Evolutionary conservation across 2,888 invertebrate species (phyloP).

Genomic region (Dasypolia templi): DNA sequence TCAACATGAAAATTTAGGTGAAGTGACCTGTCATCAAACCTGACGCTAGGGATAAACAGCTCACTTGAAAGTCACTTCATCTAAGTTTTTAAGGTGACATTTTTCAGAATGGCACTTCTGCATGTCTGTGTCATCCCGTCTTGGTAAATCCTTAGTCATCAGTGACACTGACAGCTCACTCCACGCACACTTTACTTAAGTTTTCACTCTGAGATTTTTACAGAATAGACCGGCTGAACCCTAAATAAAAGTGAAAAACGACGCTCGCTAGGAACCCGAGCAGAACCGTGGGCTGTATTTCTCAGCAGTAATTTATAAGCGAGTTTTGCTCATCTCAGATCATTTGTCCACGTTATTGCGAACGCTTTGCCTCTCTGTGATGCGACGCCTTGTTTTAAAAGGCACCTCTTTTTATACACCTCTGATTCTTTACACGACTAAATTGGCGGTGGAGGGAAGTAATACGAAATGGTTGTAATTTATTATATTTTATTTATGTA

Average conservation of each 20-base stretch:
- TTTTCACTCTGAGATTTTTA: too few relatives aligned
- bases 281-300: conserved; percentile 54
- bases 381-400: conserved; percentile 73
- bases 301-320: conserved; percentile 67
- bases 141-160: too few relatives aligned
- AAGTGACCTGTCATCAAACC: too few relatives aligned
- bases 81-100: too few relatives aligned
- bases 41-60: too few relatives aligned
- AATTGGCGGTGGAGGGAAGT: conserved; percentile 56
- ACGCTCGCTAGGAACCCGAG: conserved; percentile 33
- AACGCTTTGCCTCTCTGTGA: conserved; percentile 68
- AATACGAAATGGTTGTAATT: conserved; percentile 61
- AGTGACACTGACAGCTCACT: too few relatives aligned
- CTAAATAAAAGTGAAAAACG: conserved; percentile 68
- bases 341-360: conserved; percentile 78
- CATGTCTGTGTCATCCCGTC: too few relatives aligned
- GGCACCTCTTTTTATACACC: conserved; percentile 66
- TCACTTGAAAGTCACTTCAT: too few relatives aligned
- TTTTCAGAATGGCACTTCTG: too few relatives aligned
- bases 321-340: conserved; percentile 69
- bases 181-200: too few relatives aligned
- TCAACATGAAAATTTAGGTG: too few relatives aligned
- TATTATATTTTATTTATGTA: conserved; percentile 44
- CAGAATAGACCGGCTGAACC: too few relatives aligned
- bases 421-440: conserved; percentile 45